Evolutionary conservation across 2,888 invertebrate genomes (phyloP).

Genomic region (Malthinus flaveolus): DNA sequence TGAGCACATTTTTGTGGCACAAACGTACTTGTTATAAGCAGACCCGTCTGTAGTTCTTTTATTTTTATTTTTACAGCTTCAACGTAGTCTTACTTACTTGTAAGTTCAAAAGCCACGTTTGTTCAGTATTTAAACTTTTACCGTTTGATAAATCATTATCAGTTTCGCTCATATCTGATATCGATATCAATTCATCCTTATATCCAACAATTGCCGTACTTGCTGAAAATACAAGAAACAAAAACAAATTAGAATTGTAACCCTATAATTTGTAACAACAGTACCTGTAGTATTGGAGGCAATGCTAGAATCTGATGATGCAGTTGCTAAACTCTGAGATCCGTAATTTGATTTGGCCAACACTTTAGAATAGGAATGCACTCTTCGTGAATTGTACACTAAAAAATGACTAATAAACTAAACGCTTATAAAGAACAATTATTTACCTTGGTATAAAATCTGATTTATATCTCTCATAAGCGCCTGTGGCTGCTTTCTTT

Average conservation of each 20-base stretch:
- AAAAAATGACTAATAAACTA: slow-evolving; percentile 9
- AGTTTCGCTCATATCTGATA: slow-evolving; percentile 36
- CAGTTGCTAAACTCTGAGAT: slow-evolving; percentile 23
- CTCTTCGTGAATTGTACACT: slow-evolving; percentile 66
- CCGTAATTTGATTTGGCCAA: slow-evolving; percentile 20
- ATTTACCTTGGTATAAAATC: slow-evolving; percentile 70
- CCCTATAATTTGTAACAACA: not conserved
- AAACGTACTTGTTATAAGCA: no score
- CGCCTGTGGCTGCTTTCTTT: slow-evolving; percentile 77
- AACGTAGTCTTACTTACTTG: slow-evolving; percentile 1
- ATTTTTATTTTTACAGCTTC: no score
- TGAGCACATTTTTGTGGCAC: no score
- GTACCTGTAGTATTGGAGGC: slow-evolving; percentile 46
- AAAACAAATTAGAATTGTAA: not conserved
- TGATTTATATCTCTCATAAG: slow-evolving; percentile 85
- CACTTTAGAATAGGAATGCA: slow-evolving; percentile 61
- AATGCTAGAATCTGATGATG: slow-evolving; percentile 48
- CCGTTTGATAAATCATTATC: slow-evolving; percentile 39
- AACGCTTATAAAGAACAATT: slow-evolving; percentile 9
- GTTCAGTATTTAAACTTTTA: slow-evolving; percentile 26
- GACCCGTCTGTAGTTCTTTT: no score
- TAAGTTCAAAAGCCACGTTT: slow-evolving; percentile 16
- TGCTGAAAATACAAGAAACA: slow-evolving; percentile 27
- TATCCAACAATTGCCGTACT: slow-evolving; percentile 32
- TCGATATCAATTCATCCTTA: slow-evolving; percentile 35